Conservation (phyloP, 2,888 invertebrate genomes). For the Callyntrura guangdongensis region DNA sequence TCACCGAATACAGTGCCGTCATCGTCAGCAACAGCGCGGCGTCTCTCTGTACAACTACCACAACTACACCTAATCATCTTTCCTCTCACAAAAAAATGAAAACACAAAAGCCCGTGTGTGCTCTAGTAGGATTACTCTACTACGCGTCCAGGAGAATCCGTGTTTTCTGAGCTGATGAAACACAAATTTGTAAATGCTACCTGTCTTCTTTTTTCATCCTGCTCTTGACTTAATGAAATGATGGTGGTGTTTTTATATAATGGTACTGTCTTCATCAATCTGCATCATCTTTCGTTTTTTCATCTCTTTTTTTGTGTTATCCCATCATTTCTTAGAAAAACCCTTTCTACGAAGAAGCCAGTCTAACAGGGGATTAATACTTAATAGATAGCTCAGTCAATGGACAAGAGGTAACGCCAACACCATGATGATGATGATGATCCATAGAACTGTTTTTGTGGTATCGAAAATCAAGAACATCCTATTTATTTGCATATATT, state of each 20-base stretch:
- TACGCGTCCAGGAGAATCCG: neutral
- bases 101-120: neutral
- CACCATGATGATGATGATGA: constrained; percentile 5
- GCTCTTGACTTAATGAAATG: neutral
- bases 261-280: neutral
- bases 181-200: neutral
- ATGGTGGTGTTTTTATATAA: neutral
- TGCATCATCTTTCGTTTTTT: neutral
- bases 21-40: neutral
- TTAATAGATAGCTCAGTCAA: neutral
- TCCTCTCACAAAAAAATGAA: neutral
- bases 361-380: neutral
- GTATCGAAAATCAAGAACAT: neutral
- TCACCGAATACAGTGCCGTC: neutral
- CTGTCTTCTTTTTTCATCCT: neutral
- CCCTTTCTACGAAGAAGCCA: constrained; percentile 1
- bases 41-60: neutral
- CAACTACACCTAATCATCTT: constrained; percentile 38
- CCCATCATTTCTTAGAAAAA: neutral
- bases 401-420: neutral
- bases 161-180: neutral
- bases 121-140: neutral
- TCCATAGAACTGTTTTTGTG: neutral
- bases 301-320: neutral
- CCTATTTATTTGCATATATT: constrained; percentile 40